Conservation (phyloP, 2,113 vertebrate genomes). For the Atlantisia rogersi region DNA sequence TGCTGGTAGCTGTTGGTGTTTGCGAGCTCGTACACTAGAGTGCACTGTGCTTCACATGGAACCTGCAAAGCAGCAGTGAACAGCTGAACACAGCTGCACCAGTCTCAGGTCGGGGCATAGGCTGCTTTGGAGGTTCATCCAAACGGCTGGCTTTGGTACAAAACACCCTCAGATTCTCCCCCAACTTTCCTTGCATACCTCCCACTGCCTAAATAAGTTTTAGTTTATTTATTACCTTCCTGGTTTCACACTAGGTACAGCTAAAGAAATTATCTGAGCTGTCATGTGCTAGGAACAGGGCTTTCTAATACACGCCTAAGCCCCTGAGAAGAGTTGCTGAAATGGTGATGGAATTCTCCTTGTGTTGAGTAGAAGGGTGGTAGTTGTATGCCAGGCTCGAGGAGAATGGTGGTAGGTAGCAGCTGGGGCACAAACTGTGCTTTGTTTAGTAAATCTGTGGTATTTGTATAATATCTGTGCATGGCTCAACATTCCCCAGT, state of each 20-base stretch:
- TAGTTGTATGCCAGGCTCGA: neutral
- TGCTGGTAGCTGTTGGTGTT: neutral
- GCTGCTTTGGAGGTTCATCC: neutral
- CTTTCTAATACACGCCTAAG: neutral
- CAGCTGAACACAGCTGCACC: neutral
- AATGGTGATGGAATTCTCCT: neutral
- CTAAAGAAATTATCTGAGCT: neutral
- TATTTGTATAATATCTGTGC: neutral
- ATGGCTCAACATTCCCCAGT: neutral
- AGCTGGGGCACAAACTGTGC: neutral
- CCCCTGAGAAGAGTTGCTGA: neutral
- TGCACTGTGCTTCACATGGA: neutral
- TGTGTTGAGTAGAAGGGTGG: neutral
- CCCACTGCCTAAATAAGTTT: too few species aligned
- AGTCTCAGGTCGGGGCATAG: neutral
- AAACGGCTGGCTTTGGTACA: neutral
- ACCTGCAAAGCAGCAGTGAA: neutral
- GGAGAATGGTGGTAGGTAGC: constrained; percentile 20
- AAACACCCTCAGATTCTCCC: neutral
- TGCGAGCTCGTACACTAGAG: neutral
- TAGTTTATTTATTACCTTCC: neutral
- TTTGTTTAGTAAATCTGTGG: constrained; percentile 23
- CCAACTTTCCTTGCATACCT: neutral
- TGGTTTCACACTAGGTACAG: neutral
- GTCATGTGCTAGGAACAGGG: neutral